These are phyloP conservation scores for Theodoxus fluviatilis DNA, from an alignment of 2,888 invertebrate species.

Conservation along the genomic window DNA sequence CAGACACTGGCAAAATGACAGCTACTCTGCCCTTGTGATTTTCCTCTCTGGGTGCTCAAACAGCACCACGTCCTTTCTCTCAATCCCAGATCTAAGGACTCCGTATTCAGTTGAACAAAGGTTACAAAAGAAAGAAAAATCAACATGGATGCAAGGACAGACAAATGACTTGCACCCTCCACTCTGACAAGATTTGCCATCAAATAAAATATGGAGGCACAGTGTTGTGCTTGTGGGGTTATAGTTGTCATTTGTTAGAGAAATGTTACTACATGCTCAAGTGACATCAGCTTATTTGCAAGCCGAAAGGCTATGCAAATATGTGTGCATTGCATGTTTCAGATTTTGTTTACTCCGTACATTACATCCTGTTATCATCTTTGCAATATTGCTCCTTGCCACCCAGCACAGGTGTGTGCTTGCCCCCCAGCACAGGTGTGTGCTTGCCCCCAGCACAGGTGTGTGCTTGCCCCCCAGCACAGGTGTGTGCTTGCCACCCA, in stretches of 20 bases:
- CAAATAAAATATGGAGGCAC: background rate
- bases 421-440: too few species aligned
- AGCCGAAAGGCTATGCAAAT: background rate
- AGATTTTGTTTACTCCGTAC: too few species aligned
- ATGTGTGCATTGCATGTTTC: too few species aligned
- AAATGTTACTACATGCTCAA: background rate
- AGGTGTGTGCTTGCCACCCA: too few species aligned
- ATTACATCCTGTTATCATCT: too few species aligned
- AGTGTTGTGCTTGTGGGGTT: background rate
- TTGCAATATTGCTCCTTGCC: too few species aligned
- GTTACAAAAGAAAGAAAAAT: background rate
- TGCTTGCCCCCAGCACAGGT: too few species aligned
- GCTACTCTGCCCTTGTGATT: background rate
- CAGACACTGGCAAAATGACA: too few species aligned
- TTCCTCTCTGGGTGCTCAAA: background rate
- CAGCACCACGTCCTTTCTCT: background rate
- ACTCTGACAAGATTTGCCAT: background rate
- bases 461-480: too few species aligned
- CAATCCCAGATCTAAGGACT: background rate
- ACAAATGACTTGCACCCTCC: too few species aligned
- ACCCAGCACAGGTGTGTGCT: too few species aligned
- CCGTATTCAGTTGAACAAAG: background rate
- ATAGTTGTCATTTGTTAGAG: background rate
- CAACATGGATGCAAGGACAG: slow-evolving; percentile 4
- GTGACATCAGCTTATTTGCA: too few species aligned